Percentiles rank a stretch among this genome's conserved stretches.
Evolutionary conservation across 2,888 invertebrate genomes (phyloP).

Genomic region (Octodonta nipae): DNA sequence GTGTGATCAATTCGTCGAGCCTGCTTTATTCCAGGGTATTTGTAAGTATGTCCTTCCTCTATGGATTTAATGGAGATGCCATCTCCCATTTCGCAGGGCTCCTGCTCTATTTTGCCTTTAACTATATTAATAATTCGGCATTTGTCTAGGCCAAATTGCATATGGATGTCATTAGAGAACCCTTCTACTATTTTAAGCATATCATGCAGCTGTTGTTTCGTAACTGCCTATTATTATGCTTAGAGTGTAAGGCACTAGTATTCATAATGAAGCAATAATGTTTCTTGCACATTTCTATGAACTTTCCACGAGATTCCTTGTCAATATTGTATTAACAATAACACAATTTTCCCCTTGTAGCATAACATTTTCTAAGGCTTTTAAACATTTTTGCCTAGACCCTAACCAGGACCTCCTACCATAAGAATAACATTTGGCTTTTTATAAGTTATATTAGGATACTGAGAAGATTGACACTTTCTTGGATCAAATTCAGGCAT

Average conservation of each 20-base stretch:
- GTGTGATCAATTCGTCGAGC: no score
- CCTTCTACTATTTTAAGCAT: no score
- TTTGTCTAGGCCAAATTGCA: no score
- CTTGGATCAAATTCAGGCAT: slow-evolving; percentile 58
- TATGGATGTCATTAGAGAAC: no score
- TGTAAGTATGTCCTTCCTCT: no score
- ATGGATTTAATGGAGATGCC: no score
- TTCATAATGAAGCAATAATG: slow-evolving; percentile 71
- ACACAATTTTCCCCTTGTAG: slow-evolving; percentile 53
- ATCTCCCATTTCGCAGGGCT: no score
- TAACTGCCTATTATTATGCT: slow-evolving; percentile 82
- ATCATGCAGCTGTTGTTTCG: no score
- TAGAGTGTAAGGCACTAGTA: slow-evolving; percentile 54
- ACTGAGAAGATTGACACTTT: slow-evolving; percentile 30
- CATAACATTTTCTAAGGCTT: slow-evolving; percentile 46
- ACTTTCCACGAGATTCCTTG: slow-evolving; percentile 59
- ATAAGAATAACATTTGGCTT: slow-evolving; percentile 57
- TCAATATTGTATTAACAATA: slow-evolving; percentile 92
- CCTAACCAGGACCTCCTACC: slow-evolving; percentile 75
- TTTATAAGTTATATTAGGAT: slow-evolving; percentile 26
- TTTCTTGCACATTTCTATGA: slow-evolving; percentile 53
- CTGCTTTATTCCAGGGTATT: no score
- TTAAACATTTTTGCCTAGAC: slow-evolving; percentile 71
- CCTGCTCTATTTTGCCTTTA: no score
- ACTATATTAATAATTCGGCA: no score